Percentiles rank a stretch among this genome's conserved stretches.
Conservation (phyloP, 2,113 vertebrate genomes). For the Coryphaenoides rupestris region DNA sequence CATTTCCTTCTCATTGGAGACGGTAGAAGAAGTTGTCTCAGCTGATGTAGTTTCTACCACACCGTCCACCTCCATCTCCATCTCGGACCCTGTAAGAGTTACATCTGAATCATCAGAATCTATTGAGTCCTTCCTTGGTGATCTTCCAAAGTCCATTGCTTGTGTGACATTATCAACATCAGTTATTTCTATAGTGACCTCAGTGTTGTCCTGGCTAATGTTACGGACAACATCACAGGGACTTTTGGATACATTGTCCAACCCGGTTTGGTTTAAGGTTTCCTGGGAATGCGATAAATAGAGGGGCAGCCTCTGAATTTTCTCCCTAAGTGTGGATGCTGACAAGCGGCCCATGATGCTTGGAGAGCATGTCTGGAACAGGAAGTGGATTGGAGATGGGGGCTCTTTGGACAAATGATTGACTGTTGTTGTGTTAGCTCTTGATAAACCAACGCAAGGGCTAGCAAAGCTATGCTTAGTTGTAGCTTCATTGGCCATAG, state of each 20-base stretch:
- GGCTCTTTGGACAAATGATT: conserved; percentile 32
- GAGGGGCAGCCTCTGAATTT: conserved; percentile 71
- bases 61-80: conserved; percentile 34
- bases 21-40: conserved; percentile 12
- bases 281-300: conserved; percentile 73
- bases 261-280: conserved; percentile 36
- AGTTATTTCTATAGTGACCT: conserved; percentile 33
- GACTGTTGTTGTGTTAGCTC: conserved; percentile 7
- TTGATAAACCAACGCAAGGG: neutral
- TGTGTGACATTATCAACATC: conserved; percentile 39
- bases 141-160: conserved; percentile 30
- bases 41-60: conserved; percentile 15
- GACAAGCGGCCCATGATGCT: conserved; percentile 67
- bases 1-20: conserved; percentile 33
- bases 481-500: neutral
- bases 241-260: conserved; percentile 23
- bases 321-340: conserved; percentile 68
- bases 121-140: neutral
- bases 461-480: conserved; percentile 9
- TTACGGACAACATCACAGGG: conserved; percentile 20
- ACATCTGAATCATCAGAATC: conserved; percentile 59
- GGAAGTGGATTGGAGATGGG: conserved; percentile 42
- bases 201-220: neutral
- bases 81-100: conserved; percentile 55
- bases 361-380: conserved; percentile 43